Conservation (phyloP, 2,797 vertebrate species). For the Mormyrus proboscirostris region DNA sequence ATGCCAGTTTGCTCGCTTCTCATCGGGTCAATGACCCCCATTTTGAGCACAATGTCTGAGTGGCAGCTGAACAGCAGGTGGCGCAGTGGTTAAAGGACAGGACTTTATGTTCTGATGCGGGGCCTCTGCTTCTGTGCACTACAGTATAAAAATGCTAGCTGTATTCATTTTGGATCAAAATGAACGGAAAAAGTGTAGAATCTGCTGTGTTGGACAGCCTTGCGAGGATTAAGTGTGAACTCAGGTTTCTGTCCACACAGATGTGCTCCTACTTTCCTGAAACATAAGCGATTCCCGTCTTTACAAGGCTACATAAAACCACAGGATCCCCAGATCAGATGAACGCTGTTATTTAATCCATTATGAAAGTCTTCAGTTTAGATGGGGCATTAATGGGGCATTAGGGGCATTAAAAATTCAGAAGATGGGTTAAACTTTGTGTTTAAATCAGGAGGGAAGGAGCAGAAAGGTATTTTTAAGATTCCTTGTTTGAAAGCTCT, state of each 20-base stretch:
- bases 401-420: constrained; percentile 59
- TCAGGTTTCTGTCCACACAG: background rate
- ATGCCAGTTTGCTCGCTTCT: background rate
- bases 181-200: background rate
- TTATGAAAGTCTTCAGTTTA: constrained; percentile 45
- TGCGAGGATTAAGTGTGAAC: background rate
- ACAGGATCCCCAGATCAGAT: constrained; percentile 35
- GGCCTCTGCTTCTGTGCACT: background rate
- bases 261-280: background rate
- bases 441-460: constrained; percentile 42
- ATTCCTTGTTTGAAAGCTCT: constrained; percentile 44
- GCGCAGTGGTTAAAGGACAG: background rate
- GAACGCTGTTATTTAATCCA: constrained; percentile 60
- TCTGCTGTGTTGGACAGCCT: background rate
- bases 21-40: background rate
- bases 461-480: constrained; percentile 18
- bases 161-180: background rate
- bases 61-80: background rate
- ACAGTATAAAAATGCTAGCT: background rate
- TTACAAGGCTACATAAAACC: constrained; percentile 24
- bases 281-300: background rate
- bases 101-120: background rate
- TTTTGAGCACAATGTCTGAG: background rate
- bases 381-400: constrained; percentile 48
- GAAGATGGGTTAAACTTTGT: constrained; percentile 35